Conservation (phyloP, 2,888 invertebrate genomes). For the Drosophila mimica region DNA sequence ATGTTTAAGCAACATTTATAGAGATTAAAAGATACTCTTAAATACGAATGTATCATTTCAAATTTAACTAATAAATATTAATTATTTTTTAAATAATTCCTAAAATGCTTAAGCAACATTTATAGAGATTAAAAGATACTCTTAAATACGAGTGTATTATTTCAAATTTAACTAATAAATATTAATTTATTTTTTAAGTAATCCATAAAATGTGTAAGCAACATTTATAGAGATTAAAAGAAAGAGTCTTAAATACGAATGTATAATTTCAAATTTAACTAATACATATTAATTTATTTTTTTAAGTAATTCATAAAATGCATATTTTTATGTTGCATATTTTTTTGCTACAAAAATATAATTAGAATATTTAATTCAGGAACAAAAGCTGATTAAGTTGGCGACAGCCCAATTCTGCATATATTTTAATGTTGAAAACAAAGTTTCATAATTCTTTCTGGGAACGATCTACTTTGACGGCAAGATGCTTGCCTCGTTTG, state of each 20-base stretch:
- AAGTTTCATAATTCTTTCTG: constrained; percentile 39
- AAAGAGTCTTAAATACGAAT: not conserved
- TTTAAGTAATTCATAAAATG: not conserved
- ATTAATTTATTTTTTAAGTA: too few species aligned
- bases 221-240: not conserved
- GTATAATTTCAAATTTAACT: not conserved
- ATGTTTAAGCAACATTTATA: not conserved
- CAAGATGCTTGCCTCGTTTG: constrained; percentile 24
- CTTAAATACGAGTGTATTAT: too few species aligned
- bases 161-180: too few species aligned
- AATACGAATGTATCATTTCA: not conserved
- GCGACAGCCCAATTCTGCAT: constrained; percentile 4
- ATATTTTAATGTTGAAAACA: constrained; percentile 12
- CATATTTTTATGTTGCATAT: not conserved
- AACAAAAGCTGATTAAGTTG: not conserved
- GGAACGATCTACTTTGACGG: constrained; percentile 16
- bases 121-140: not conserved
- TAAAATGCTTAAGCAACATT: too few species aligned
- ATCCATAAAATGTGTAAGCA: too few species aligned
- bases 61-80: not conserved
- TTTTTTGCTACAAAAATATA: not conserved
- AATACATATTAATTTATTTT: not conserved
- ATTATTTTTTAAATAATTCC: not conserved
- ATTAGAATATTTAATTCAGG: not conserved
- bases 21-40: not conserved